A percentile compares a stretch with the other conserved stretches of the same genome.
phyloP scores from a whole-genome alignment of 1,140 invertebrate genomes.

The Drosophila mayri region DNA sequence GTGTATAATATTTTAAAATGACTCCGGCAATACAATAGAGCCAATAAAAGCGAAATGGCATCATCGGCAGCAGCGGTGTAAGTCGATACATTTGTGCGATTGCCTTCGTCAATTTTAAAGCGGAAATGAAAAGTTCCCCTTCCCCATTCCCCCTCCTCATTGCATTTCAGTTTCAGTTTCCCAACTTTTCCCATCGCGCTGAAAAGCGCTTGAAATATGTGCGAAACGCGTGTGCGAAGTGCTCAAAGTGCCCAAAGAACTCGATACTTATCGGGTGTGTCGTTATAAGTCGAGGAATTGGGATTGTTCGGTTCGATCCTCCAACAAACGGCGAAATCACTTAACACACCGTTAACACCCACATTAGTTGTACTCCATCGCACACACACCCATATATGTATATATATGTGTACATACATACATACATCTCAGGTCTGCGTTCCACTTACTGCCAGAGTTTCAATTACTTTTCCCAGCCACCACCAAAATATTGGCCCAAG shows the following conservation, averaged over 20 bases:
- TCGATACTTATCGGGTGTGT: constrained; percentile 72
- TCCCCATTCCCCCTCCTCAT: neutral
- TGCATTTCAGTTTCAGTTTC: constrained; percentile 7
- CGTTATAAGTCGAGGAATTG: constrained; percentile 34
- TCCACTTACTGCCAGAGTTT: constrained; percentile 65
- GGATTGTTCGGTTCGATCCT: constrained; percentile 64
- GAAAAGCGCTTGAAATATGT: constrained; percentile 73
- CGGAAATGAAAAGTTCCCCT: constrained; percentile 67
- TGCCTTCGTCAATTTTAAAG: constrained; percentile 59
- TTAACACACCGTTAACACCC: constrained; percentile 83
- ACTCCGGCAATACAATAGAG: neutral
- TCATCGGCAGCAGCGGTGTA: constrained; percentile 23
- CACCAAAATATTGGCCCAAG: constrained; percentile 31
- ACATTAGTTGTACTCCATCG: constrained; percentile 81
- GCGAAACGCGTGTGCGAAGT: constrained; percentile 72
- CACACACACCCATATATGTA: constrained; percentile 21
- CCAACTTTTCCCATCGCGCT: constrained; percentile 16
- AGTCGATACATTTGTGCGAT: constrained; percentile 38
- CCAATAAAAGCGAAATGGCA: constrained; percentile 21
- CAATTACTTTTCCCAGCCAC: constrained; percentile 65
- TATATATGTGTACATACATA: no score
- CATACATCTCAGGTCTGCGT: constrained; percentile 7
- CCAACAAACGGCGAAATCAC: constrained; percentile 77
- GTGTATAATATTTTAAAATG: constrained; percentile 14
- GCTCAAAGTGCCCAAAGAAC: constrained; percentile 18